Evolutionary conservation across 2,888 invertebrate species (phyloP).

Genomic region (Loripinus fragilis): DNA sequence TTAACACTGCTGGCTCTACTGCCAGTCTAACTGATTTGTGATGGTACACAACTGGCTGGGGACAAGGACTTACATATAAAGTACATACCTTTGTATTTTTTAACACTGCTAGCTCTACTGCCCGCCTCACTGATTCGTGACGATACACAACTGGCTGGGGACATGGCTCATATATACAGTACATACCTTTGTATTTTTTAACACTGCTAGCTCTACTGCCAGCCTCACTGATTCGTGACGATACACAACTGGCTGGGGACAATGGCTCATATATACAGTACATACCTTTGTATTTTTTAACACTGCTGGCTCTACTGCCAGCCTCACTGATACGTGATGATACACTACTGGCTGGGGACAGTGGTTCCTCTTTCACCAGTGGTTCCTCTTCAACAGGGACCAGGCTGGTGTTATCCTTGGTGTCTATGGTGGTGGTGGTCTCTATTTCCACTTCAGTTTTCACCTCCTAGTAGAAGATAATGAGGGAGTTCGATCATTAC

Average conservation of each 20-base stretch:
- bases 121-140: slow-evolving; percentile 79
- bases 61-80: too few relatives aligned
- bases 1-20: too few relatives aligned
- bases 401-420: slow-evolving; percentile 29
- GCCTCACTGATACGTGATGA: slow-evolving; percentile 79
- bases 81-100: slow-evolving; percentile 52
- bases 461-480: background rate
- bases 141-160: slow-evolving; percentile 80
- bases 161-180: too few relatives aligned
- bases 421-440: background rate
- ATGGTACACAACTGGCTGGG: too few relatives aligned
- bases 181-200: slow-evolving; percentile 52
- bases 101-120: slow-evolving; percentile 69
- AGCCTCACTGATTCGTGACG: slow-evolving; percentile 78
- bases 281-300: slow-evolving; percentile 52
- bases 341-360: slow-evolving; percentile 80
- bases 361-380: slow-evolving; percentile 67
- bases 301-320: slow-evolving; percentile 71
- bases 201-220: slow-evolving; percentile 70
- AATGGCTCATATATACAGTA: too few relatives aligned
- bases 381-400: slow-evolving; percentile 69
- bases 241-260: slow-evolving; percentile 80
- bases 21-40: too few relatives aligned
- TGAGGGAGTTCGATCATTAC: too few relatives aligned
- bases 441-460: slow-evolving; percentile 1